phyloP scores from a whole-genome alignment of 2,797 vertebrate genomes.

The Neopelma chrysocephalum region DNA sequence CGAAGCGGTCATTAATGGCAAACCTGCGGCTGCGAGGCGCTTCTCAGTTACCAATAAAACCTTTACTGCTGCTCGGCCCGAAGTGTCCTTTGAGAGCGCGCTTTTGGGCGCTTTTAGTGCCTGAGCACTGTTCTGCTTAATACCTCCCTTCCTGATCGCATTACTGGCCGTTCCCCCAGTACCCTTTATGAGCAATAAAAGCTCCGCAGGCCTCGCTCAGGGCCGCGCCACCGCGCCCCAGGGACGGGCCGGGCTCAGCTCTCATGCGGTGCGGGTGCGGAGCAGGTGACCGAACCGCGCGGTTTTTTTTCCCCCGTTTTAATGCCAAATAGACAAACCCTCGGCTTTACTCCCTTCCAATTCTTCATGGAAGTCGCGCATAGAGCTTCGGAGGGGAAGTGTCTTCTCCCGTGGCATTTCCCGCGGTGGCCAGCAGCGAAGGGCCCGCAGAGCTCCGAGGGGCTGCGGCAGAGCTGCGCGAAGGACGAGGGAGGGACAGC shows the following conservation, averaged over 20 bases:
- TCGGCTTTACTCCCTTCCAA: neutral
- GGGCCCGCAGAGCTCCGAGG: neutral
- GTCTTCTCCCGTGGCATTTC: neutral
- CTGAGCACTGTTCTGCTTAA: neutral
- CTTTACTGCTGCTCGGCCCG: neutral
- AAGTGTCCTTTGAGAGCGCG: neutral
- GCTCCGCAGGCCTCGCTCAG: conserved; percentile 8
- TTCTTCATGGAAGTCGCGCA: neutral
- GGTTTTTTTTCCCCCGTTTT: neutral
- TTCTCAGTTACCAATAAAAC: neutral
- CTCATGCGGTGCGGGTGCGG: neutral
- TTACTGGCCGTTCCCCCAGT: conserved; percentile 21
- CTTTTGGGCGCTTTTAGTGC: neutral
- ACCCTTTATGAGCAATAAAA: conserved; percentile 65
- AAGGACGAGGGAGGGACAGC: neutral
- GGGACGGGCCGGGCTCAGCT: neutral
- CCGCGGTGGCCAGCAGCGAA: too few relatives aligned
- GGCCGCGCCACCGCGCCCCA: neutral
- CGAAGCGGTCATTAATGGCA: neutral
- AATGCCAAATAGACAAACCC: neutral
- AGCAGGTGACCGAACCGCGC: neutral
- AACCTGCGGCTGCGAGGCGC: neutral
- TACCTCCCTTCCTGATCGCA: conserved; percentile 52
- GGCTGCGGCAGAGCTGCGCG: too few relatives aligned
- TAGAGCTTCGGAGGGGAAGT: neutral